Conservation (phyloP, 2,888 invertebrate genomes). For the Diadegma fenestrale region DNA sequence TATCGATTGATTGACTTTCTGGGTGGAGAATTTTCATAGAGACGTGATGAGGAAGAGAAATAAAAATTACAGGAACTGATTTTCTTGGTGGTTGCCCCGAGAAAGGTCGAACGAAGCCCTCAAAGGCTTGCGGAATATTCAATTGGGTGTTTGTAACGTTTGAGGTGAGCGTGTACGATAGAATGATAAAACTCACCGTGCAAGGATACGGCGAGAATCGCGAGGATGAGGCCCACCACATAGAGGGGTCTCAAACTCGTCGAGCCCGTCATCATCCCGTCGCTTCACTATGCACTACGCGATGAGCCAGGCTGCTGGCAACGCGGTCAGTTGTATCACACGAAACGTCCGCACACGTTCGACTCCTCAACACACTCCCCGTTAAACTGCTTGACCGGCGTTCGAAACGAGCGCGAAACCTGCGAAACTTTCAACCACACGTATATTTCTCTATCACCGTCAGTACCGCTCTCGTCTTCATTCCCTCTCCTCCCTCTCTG, state of each 20-base stretch:
- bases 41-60: no score
- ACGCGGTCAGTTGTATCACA: slow-evolving; percentile 78
- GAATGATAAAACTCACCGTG: slow-evolving; percentile 85
- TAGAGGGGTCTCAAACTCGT: slow-evolving; percentile 86
- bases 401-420: slow-evolving; percentile 79
- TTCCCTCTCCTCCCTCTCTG: slow-evolving; percentile 46
- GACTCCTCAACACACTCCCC: slow-evolving; percentile 79
- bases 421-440: slow-evolving; percentile 72
- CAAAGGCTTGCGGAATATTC: neutral
- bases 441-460: slow-evolving; percentile 61
- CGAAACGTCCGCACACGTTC: slow-evolving; percentile 79
- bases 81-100: neutral
- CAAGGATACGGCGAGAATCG: slow-evolving; percentile 86
- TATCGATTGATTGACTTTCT: no score
- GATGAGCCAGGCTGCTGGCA: slow-evolving; percentile 82
- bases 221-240: slow-evolving; percentile 86
- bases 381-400: slow-evolving; percentile 78
- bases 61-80: no score
- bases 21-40: no score
- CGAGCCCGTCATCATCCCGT: slow-evolving; percentile 87
- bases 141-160: neutral
- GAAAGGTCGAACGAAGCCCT: neutral
- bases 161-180: neutral
- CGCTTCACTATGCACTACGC: slow-evolving; percentile 85
- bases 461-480: slow-evolving; percentile 40